Evolutionary conservation across 2,888 invertebrate genomes (phyloP), one percentile per base, ranked within the genome.

Genomic region (Heterodera filipjevi): DNA sequence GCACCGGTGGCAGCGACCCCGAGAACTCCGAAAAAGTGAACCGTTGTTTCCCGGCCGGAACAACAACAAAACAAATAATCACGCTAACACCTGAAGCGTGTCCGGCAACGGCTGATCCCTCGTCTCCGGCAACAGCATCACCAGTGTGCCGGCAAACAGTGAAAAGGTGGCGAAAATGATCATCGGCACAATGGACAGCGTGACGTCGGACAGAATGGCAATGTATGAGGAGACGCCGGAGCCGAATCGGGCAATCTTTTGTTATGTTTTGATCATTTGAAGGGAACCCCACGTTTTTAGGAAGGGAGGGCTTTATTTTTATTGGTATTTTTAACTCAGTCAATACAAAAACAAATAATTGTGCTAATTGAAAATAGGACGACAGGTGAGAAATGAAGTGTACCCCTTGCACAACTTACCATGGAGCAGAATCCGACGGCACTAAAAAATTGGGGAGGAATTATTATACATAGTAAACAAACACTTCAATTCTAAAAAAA

Each of bases 141-240:
- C 89, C 72, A 89, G 73, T 70, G 85, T 83, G 32, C 87, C 89
- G 33, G 89, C 89, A 66, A 89, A 84, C 12, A 89, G 80, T 10
- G 88, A 87, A 80, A 89, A 89, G 19, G 87, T 84, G 49, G 87
- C 86, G 70, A 89, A 89, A 71, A 89, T 89, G 71, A 88, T 86
- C 89, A 89, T 89, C 10, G 89, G 89, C 35, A 89, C 89, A 66
- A 88, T 85, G 10, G 89, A 87, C 66, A 87, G 78, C 10, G 87
- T 87, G 66, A 88, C 86, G 80, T 88, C 87, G 22, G 88, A 87
- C 27, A 89, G 80, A 22, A 89, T 86, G 44, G 88, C 87, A 73
- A 89, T 85, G 80, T 89, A 89, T 6, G 86, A 86, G n/a, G 88
- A 84, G 35, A 86, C 84, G 46, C 89, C 89, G 5, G 87, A 84